Base-by-base conservation (phyloP, 2,113 vertebrate species). In the Psophia crepitans region DNA sequence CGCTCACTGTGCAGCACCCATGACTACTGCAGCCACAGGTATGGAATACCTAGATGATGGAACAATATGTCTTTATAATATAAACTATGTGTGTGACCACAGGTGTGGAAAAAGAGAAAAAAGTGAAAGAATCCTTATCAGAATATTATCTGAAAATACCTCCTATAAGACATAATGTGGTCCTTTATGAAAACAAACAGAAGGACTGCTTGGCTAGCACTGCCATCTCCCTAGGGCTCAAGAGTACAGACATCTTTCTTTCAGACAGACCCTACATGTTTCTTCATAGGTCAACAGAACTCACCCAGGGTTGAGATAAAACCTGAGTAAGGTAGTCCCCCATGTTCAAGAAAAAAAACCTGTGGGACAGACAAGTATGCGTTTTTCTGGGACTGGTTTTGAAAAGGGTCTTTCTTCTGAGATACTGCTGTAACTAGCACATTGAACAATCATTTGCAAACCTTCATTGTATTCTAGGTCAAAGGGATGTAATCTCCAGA, bases 1-100 rank as follows among this genome's bases (percentile, higher is more conserved):
- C 0, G 0, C 37, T 54, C 0, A 0, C 37, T 54, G 26, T 41
- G 27, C 65, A 51, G 26, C 33, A 37, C 18, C 3, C 1, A 12
- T 18, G 41, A 43, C 66, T 39, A 5, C 61, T 44, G 18, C 57
- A 46, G 65, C 32, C 28, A 57, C 19, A 32, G 4, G 23, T 22
- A 39, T 2, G 6, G 21, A 14, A 19, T 63, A 57, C 20, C 21
- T 14, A 43, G 26, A 48, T 11, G 68, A 4, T 30, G 51, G 6
- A 33, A 35, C 24, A 43, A 9, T 17, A 8, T 41, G 13, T 19
- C 27, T 84, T 60, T 51, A 17, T 39, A 56, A 33, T 23, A 18
- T 28, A 44, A 75, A 49, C 21, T 16, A 19, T 18, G 1, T 23
- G 17, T 51, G 15, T 49, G 28, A 84, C n/a, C 28, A 61, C 12